Percentiles rank a stretch among this genome's conserved stretches.
Evolutionary conservation across 1,140 invertebrate species (phyloP).

Genomic region (Antheraea pernyi): DNA sequence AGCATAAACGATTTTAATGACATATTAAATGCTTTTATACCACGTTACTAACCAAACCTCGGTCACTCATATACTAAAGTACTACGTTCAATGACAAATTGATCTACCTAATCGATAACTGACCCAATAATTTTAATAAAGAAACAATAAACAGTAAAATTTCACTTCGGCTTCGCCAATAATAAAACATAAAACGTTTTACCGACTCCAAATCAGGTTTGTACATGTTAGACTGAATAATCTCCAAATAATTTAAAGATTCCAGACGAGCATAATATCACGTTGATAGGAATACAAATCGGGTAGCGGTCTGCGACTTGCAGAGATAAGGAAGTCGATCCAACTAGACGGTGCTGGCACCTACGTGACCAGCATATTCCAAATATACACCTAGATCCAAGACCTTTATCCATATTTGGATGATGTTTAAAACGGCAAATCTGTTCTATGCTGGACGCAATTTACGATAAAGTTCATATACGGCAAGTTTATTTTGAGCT

Average conservation of each 20-base stretch:
- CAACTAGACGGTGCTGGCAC: constrained; percentile 18
- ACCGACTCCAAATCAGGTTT: neutral
- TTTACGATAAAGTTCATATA: neutral
- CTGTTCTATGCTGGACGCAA: neutral
- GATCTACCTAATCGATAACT: too few relatives aligned
- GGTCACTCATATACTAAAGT: too few relatives aligned
- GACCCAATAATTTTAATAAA: too few relatives aligned
- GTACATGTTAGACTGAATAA: neutral
- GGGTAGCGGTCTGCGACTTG: constrained; percentile 26
- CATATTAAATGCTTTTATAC: too few relatives aligned
- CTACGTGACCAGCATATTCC: constrained; percentile 35
- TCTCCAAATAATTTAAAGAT: constrained; percentile 24
- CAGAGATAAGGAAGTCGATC: constrained; percentile 55
- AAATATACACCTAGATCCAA: neutral
- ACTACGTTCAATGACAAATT: too few relatives aligned
- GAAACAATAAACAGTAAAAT: neutral
- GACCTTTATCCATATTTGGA: neutral
- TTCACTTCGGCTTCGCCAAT: neutral
- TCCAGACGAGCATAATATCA: constrained; percentile 25
- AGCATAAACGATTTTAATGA: too few relatives aligned
- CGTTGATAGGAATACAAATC: constrained; percentile 42
- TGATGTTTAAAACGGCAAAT: neutral
- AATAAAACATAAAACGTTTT: neutral
- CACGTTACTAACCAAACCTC: too few relatives aligned
- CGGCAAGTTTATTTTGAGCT: too few relatives aligned